Conservation (phyloP, 2,113 vertebrate genomes). For the Anhinga rufa region DNA sequence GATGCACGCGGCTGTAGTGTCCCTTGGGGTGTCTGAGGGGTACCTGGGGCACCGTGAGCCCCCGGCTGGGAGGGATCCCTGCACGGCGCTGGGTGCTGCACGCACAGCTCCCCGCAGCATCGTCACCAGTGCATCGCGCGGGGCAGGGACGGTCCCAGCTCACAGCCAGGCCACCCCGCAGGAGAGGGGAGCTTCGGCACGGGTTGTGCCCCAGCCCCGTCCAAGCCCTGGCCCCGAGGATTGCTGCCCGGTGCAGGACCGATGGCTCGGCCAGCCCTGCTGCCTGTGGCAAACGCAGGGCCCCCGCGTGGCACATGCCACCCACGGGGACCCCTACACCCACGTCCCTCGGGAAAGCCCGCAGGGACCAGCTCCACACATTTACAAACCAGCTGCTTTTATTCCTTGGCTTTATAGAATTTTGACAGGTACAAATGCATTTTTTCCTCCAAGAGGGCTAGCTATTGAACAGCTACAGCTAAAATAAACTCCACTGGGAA, state of each 20-base stretch:
- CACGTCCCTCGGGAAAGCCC: rapidly evolving
- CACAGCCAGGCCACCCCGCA: neutral
- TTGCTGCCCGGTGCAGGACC: neutral
- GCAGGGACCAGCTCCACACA: neutral
- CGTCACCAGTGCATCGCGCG: neutral
- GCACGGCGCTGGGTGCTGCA: too few relatives aligned
- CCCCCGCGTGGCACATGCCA: neutral
- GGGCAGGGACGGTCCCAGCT: neutral
- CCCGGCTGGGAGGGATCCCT: neutral
- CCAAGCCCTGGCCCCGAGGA: neutral
- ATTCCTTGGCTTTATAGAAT: constrained; percentile 6
- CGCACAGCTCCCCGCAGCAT: neutral
- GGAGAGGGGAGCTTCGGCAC: neutral
- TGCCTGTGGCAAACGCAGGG: rapidly evolving
- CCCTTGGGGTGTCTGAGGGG: neutral
- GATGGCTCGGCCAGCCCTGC: neutral
- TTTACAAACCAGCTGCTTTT: neutral
- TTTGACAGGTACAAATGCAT: neutral
- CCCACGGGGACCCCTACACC: neutral
- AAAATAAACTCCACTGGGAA: neutral
- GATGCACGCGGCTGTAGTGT: rapidly evolving
- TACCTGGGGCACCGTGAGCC: rapidly evolving
- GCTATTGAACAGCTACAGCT: neutral
- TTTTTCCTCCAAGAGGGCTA: neutral
- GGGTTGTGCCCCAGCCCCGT: rapidly evolving